Base-by-base conservation (phyloP, 2,797 vertebrate genomes). In the Carapus acus region DNA sequence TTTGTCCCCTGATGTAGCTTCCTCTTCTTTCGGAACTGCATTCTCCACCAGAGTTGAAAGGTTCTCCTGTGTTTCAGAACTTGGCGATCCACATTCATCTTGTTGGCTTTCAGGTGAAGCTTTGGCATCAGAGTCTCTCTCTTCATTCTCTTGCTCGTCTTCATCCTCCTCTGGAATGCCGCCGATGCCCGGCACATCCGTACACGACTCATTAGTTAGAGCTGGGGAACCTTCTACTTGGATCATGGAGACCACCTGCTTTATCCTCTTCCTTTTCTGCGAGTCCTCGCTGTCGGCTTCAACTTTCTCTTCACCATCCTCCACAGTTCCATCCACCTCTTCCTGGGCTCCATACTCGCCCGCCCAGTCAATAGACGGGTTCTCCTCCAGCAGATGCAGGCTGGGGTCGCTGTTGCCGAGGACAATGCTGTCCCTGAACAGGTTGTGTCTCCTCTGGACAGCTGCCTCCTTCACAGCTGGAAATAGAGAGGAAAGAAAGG, bases 391-490 rank as follows among this genome's bases (percentile, higher is more conserved):
- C 7, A 96, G 86, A 68, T 92, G 92, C 47, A 98, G 88, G 80
- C 89, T 95, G 69, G 94, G 93, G 78, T 98, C 94, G 0, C 94
- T 96, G 86, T 89, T 92, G 77, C 91, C 88, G 77, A 98, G 82
- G 37, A 96, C 94, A 6, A 98, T 87, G 83, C 95, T 98, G 87
- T 98, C 95, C 0, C 95, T 80, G 79, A 91, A 98, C 22, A 98
- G 84, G 83, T 97, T 97, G 83, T 98, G 94, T 67, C 90, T 93
- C 48, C 93, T 81, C 85, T 98, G 94, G 58, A 95, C 89, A 0
- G 94, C 94, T 0, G 92, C 94, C 74, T 97, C 94, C 78, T 97
- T 98, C 79, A 98, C 94, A 2, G 94, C 94, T 97, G 71, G 24
- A 74, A 51, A 61, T 1, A 33, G 20, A 65, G 7, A 57, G 2